phyloP scores from a whole-genome alignment of 2,888 invertebrate genomes.

The Hermaeophaga mercurialis region DNA sequence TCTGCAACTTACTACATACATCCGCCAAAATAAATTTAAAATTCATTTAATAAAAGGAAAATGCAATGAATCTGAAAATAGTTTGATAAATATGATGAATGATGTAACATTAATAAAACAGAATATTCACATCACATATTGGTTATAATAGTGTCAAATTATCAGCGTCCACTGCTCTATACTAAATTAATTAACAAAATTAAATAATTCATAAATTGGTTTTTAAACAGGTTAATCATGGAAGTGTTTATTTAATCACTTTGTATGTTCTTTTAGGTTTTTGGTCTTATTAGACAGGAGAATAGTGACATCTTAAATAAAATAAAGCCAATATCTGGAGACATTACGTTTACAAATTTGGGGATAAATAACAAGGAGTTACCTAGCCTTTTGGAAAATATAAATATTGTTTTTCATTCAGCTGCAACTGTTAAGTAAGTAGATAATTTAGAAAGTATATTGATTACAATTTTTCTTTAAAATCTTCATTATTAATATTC shows the following conservation, averaged over 20 bases:
- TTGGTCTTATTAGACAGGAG: conserved; percentile 68
- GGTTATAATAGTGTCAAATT: too few species aligned
- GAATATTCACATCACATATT: too few species aligned
- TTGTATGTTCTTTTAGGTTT: conserved; percentile 61
- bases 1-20: too few species aligned
- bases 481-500: too few species aligned
- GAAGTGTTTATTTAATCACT: not conserved
- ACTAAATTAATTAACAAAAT: not conserved
- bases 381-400: conserved; percentile 65
- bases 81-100: too few species aligned
- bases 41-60: too few species aligned
- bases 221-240: not conserved
- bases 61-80: too few species aligned
- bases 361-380: conserved; percentile 64
- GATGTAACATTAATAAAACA: too few species aligned
- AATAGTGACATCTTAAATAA: conserved; percentile 66
- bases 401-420: conserved; percentile 90
- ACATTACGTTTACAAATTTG: conserved; percentile 73
- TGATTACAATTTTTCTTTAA: too few species aligned
- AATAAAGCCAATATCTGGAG: conserved; percentile 73
- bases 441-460: too few species aligned
- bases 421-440: conserved; percentile 86
- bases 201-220: too few species aligned
- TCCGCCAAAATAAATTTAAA: too few species aligned
- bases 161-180: not conserved